These are phyloP conservation scores for Steinernema hermaphroditum DNA, from an alignment of 2,888 invertebrate species.

Conservation along the genomic window DNA sequence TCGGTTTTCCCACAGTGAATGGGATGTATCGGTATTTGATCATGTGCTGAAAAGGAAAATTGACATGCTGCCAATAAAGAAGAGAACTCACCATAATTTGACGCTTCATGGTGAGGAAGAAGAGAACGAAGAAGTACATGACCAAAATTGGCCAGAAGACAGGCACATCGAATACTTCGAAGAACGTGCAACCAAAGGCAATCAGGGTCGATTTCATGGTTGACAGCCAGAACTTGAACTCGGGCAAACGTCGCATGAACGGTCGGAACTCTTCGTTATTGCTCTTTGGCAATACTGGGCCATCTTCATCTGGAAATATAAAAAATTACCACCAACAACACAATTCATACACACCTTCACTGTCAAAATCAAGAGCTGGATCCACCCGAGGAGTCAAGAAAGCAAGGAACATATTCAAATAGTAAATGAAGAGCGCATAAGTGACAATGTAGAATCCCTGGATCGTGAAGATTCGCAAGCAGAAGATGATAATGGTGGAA, in stretches of 20 bases:
- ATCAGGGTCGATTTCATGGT: constrained; percentile 89
- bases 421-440: constrained; percentile 97
- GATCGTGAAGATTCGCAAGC: constrained; percentile 55
- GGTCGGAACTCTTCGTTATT: constrained; percentile 94
- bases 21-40: constrained; percentile 97
- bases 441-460: constrained; percentile 98
- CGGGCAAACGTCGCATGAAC: constrained; percentile 91
- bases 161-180: constrained; percentile 96
- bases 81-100: constrained; percentile 93
- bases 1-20: constrained; percentile 95
- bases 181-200: constrained; percentile 88
- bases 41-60: constrained; percentile 82
- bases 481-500: constrained; percentile 53
- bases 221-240: constrained; percentile 93
- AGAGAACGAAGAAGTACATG: constrained; percentile 97
- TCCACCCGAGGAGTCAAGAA: constrained; percentile 99
- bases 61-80: neutral
- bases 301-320: constrained; percentile 59
- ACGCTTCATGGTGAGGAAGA: constrained; percentile 98
- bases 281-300: constrained; percentile 84
- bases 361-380: constrained; percentile 84
- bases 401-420: constrained; percentile 97
- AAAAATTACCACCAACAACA: neutral
- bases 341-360: constrained; percentile 40
- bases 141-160: constrained; percentile 99